Evolutionary conservation across 2,797 vertebrate species (phyloP).

Genomic region (Etheostoma nigrum): DNA sequence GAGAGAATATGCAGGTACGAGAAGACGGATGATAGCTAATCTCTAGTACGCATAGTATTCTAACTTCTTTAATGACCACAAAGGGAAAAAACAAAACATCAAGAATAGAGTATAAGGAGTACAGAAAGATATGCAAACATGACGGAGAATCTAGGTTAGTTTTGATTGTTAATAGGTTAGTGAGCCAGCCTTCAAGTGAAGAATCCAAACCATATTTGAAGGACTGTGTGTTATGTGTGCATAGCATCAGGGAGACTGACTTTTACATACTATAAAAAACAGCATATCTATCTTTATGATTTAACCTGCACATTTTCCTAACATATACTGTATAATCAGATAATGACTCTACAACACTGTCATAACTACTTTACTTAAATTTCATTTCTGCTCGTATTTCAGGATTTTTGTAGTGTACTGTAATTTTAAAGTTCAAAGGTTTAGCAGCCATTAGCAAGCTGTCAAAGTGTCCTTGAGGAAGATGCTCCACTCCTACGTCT

Average conservation of each 20-base stretch:
- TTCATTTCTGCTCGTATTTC: neutral
- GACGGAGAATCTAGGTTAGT: neutral
- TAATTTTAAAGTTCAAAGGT: neutral
- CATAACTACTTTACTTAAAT: neutral
- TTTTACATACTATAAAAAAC: neutral
- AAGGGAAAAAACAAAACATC: constrained; percentile 30
- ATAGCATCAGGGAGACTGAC: neutral
- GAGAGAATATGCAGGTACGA: constrained; percentile 63
- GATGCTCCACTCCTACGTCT: constrained; percentile 16
- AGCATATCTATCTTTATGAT: neutral
- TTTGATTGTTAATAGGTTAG: constrained; percentile 28
- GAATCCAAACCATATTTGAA: constrained; percentile 20
- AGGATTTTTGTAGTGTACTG: neutral
- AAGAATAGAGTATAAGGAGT: constrained; percentile 8
- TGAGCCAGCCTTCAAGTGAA: neutral
- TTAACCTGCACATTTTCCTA: neutral
- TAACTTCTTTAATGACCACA: constrained; percentile 64
- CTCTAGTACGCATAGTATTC: too few relatives aligned
- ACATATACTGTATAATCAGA: neutral
- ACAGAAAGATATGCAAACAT: constrained; percentile 30
- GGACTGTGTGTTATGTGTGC: neutral
- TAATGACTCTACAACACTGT: neutral
- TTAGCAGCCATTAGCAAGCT: neutral
- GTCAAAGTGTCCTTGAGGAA: constrained; percentile 9
- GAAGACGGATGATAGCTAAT: constrained; percentile 15